Percentiles rank a stretch among this genome's conserved stretches.
These are phyloP conservation scores for Phymastichus coffea DNA, from an alignment of 1,140 invertebrate genomes.

Conservation along the genomic window DNA sequence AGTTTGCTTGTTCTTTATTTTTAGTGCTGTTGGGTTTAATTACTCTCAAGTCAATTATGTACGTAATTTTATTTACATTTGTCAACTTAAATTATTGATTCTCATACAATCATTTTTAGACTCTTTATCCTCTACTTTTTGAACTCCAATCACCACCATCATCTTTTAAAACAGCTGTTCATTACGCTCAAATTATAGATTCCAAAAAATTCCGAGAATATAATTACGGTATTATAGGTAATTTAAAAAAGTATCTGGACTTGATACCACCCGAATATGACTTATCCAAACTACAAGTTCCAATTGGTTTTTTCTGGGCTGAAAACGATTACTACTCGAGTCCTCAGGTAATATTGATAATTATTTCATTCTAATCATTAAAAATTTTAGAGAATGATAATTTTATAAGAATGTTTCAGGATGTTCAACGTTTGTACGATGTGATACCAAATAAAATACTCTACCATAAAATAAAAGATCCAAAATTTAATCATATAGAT, in stretches of 20 bases:
- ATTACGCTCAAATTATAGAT: neutral
- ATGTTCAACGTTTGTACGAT: neutral
- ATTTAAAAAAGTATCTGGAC: neutral
- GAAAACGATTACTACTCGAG: neutral
- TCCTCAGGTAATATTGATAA: neutral
- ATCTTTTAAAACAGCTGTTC: neutral
- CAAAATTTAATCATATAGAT: neutral
- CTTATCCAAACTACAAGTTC: neutral
- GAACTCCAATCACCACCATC: neutral
- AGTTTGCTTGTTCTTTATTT: too few species aligned
- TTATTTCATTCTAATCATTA: neutral
- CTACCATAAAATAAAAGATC: neutral
- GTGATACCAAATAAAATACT: neutral
- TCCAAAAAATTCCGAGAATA: neutral
- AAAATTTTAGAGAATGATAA: too few species aligned
- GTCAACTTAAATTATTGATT: too few species aligned
- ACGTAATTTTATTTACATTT: too few species aligned
- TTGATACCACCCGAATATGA: neutral
- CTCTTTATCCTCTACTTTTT: neutral
- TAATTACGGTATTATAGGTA: neutral
- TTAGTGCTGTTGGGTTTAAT: too few species aligned
- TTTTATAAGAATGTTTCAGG: neutral
- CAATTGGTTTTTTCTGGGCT: neutral
- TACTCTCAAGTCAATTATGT: too few species aligned
- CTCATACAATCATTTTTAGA: conserved; percentile 33